Evolutionary conservation across 2,113 vertebrate species (phyloP), one percentile per base, ranked within the genome.

Genomic region (Urocolius indicus): DNA sequence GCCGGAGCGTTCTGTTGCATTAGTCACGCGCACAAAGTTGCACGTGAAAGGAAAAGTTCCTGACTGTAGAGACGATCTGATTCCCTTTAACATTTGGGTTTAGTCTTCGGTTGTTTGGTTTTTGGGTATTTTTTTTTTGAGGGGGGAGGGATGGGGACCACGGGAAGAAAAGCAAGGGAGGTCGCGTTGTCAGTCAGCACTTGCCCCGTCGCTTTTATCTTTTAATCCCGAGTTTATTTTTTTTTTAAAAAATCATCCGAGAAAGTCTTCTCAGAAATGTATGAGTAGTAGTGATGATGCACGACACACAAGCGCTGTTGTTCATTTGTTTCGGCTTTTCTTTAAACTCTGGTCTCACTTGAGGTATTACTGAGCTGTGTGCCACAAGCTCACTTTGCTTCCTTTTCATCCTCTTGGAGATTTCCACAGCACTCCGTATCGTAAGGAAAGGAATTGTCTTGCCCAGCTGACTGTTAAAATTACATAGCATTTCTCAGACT

Each of bases 1-100:
- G 29, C 4, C 38, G 1, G 17, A 26, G 1, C 3, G 11, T 11
- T 36, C 11, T 26, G 11, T 48, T 38, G 34, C 5, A 0, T 38
- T n/a, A 21, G 34, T 48, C 16, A 3, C 1, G 5, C 13, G 5
- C 19, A 11, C 20, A 17, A 29, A 41, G 36, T 6, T 5, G 24
- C 32, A 24, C 0, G 2, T n/a, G n/a, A n/a, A n/a, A n/a, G n/a
- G 36, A 21, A 20, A 34, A 23, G 14, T 43, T 61, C 7, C 15
- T 5, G 32, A 17, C n/a, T 49, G 62, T 29, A 24, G 62, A 73
- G 22, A 15, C 51, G 62, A 61, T 20, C 16, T 46, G 8, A 8
- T 34, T 21, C 26, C 13, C 12, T 51, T 30, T 16, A 20, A 24
- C 5, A 9, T 48, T 11, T 51, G 38, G 38, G 12, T 41, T 41